A percentile compares a stretch with the other conserved stretches of the same genome.
These are phyloP conservation scores for Drosophila bunnanda DNA, from an alignment of 2,888 invertebrate genomes.

Conservation along the genomic window DNA sequence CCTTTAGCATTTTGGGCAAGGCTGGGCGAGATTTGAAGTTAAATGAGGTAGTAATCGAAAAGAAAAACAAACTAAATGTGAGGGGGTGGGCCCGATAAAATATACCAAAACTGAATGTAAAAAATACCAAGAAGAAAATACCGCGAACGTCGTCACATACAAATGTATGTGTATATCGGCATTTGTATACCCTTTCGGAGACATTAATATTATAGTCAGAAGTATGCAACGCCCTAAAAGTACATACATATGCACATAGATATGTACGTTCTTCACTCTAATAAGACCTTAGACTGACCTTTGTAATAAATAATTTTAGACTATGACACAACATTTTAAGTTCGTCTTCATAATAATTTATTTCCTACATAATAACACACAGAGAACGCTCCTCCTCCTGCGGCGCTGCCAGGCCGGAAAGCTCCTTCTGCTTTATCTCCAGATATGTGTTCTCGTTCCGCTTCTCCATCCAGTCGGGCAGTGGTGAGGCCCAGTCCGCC, in stretches of 20 bases:
- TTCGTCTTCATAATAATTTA: conserved; percentile 5
- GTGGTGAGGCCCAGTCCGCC: conserved; percentile 91
- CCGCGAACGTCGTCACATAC: neutral
- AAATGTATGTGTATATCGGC: neutral
- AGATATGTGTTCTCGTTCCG: conserved; percentile 89
- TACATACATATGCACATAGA: too few species aligned
- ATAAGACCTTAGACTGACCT: neutral
- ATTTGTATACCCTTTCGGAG: neutral
- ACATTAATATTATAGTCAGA: too few species aligned
- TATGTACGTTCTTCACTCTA: too few species aligned
- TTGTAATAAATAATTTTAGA: neutral
- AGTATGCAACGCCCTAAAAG: too few species aligned
- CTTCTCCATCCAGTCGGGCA: conserved; percentile 91
- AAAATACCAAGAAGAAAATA: neutral
- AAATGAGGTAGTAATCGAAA: conserved; percentile 3
- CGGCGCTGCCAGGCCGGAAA: conserved; percentile 84
- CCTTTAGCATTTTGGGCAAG: conserved; percentile 65
- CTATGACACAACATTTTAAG: neutral
- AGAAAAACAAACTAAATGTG: conserved; percentile 7
- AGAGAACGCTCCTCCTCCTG: conserved; percentile 62
- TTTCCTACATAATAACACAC: conserved; percentile 79
- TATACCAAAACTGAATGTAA: neutral
- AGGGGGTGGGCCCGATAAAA: conserved; percentile 3
- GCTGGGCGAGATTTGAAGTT: neutral
- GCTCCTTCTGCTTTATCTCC: conserved; percentile 87